phyloP scores from a whole-genome alignment of 1,140 invertebrate species.

The Neodiprion lecontei region DNA sequence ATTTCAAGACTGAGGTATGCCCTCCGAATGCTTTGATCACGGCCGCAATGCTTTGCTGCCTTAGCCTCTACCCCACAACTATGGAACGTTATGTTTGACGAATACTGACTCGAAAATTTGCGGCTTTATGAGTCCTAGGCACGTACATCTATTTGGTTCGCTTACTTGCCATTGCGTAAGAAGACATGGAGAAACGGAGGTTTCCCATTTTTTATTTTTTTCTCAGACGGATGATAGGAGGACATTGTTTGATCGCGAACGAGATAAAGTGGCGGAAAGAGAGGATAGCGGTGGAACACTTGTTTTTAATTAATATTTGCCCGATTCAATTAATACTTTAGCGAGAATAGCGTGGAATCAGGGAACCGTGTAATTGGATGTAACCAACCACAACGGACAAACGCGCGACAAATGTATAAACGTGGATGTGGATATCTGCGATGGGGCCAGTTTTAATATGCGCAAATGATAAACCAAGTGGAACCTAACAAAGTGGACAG shows the following conservation, averaged over 20 bases:
- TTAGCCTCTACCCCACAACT: neutral
- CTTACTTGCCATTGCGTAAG: neutral
- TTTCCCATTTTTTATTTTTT: neutral
- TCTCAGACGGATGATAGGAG: too few species aligned
- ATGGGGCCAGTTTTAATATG: conserved; percentile 2
- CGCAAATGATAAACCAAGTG: conserved; percentile 5
- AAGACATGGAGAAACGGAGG: neutral
- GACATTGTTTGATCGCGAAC: too few species aligned
- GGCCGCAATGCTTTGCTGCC: conserved; percentile 2
- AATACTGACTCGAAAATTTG: neutral
- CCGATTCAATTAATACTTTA: neutral
- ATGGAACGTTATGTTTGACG: conserved; percentile 5
- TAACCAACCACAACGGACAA: neutral
- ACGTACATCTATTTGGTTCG: neutral
- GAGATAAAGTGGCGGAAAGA: too few species aligned
- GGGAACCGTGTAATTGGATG: neutral
- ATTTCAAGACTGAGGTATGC: conserved; percentile 3
- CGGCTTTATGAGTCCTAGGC: neutral
- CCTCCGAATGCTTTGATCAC: conserved; percentile 1
- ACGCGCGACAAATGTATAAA: neutral
- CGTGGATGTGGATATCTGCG: neutral
- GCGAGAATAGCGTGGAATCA: neutral
- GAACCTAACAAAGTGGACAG: conserved; percentile 3
- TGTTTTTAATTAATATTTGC: neutral
- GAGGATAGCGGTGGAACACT: too few species aligned